Evolutionary conservation across 1,140 invertebrate genomes (phyloP), one percentile per base, ranked within the genome.

Genomic region (Harpegnathos saltator): DNA sequence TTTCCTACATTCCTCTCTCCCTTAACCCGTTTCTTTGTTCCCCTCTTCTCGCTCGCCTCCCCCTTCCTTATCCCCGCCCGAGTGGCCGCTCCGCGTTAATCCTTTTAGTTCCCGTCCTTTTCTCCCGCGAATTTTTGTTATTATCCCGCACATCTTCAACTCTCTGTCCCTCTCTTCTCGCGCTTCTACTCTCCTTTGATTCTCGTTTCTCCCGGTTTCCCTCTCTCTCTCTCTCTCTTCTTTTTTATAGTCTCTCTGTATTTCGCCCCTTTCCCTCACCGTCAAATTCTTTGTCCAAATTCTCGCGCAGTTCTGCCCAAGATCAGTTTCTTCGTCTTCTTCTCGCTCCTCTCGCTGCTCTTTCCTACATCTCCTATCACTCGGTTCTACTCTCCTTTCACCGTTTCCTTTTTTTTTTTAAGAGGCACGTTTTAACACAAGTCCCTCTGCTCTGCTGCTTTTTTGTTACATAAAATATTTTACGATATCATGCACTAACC

Each of bases 401-500:
- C 54, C 29, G 29, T 33, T 33, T 66, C 66, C 17, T 33, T n/a
- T n/a, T n/a, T n/a, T n/a, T n/a, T n/a, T n/a, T 66, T 24, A 14
- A 75, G 50, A 75, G 52, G 29, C 38, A 77, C 54, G 26, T 38
- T 77, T 77, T 63, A 66, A 77, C 52, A 48, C 14, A n/a, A n/a
- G 4, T 74, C 19, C 68, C 1, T n/a, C n/a, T n/a, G n/a, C n/a
- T n/a, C n/a, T n/a, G n/a, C n/a, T 33, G 29, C 29, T 54, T 38
- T 17, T 66, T 87, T 84, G 24, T 73, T 62, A 86, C 71, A 44
- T 9, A 44, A 9, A 63, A 85, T 63, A 50, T 61, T 74, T 48
- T 80, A 80, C 65, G 56, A 44, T 44, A 11, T 58, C 56, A 29
- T 9, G 22, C 11, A 1, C 22, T 50, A 1, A 3, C 4, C 59